Base-by-base conservation (phyloP, 2,888 invertebrate species). In the Cheiracanthium punctorium region DNA sequence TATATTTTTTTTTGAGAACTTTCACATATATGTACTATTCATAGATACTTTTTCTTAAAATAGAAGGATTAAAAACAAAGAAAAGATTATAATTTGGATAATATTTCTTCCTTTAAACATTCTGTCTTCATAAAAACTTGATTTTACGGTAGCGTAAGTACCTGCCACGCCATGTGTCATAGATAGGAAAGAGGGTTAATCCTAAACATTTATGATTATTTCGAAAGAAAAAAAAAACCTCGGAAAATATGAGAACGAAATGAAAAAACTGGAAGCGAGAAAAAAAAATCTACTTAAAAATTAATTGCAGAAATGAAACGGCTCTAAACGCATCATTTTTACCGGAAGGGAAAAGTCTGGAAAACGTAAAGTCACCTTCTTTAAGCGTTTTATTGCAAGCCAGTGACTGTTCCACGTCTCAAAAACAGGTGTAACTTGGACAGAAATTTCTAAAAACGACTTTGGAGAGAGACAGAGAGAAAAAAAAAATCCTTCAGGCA, bases 341-440 rank as follows among this genome's bases (percentile, higher is more conserved):
- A 43, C 37, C 24, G 58, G 24, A 58, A 58, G 58, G 58, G 12
- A 58, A 58, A 58, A 58, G 58, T 24, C 58, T 20, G 24, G 12
- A 58, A 12, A 58, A 58, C 58, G 58, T 58, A 24, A 58, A 58
- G 58, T 58, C 58, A 58, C 5, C 58, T 58, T 24, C 24, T 24
- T 24, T 58, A 58, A 43, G 29, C 48, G 52, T 37, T 65, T 82
- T 82, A 58, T 75, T 64, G n/a, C 69, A 37, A 58, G n/a, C 37
- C n/a, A 69, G 69, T 33, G 37, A 69, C 69, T 74, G 79, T 74
- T 69, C 28, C 52, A 64, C 32, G 69, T 69, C 79, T 85, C 84
- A 85, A 74, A 71, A 85, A 85, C 84, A 85, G 84, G 84, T 85
- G 84, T 85, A 85, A 79, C 77, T 77, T 37, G 33, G 69, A 65